Evolutionary conservation across 1,140 invertebrate genomes (phyloP).

Genomic region (Caenorhabditis remanei): DNA sequence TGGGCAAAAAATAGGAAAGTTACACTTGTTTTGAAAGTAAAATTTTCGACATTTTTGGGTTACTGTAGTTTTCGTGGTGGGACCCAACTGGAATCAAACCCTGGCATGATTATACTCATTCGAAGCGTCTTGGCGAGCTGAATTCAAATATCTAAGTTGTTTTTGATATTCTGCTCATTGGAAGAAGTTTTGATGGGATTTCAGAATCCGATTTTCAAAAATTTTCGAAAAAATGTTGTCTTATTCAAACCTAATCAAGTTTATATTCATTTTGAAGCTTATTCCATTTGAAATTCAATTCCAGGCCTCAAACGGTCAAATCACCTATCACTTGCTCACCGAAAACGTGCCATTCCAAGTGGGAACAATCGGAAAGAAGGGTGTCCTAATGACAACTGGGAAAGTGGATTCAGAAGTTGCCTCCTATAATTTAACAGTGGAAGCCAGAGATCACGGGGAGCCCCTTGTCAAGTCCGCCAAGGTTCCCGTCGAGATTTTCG

Average conservation of each 20-base stretch:
- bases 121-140: not conserved
- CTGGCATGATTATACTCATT: not conserved
- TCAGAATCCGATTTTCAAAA: not conserved
- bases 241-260: not conserved
- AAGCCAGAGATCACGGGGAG: slow-evolving; percentile 62
- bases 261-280: too few relatives aligned
- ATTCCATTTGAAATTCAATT: not conserved
- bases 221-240: too few relatives aligned
- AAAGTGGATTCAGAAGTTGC: not conserved
- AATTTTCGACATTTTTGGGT: too few relatives aligned
- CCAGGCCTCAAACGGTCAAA: slow-evolving; percentile 57
- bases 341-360: slow-evolving; percentile 56
- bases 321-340: slow-evolving; percentile 56
- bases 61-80: too few relatives aligned
- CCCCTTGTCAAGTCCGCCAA: not conserved
- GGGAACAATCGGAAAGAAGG: slow-evolving; percentile 30
- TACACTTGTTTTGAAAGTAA: too few relatives aligned
- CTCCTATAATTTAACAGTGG: slow-evolving; percentile 53
- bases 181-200: too few relatives aligned
- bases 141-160: not conserved
- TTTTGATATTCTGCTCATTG: too few relatives aligned
- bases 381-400: slow-evolving; percentile 23
- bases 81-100: not conserved
- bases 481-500: slow-evolving; percentile 58
- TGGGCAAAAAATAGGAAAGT: too few relatives aligned